Percentiles rank a stretch among this genome's conserved stretches.
phyloP scores from a whole-genome alignment of 2,113 vertebrate genomes.

The Misgurnus anguillicaudatus region DNA sequence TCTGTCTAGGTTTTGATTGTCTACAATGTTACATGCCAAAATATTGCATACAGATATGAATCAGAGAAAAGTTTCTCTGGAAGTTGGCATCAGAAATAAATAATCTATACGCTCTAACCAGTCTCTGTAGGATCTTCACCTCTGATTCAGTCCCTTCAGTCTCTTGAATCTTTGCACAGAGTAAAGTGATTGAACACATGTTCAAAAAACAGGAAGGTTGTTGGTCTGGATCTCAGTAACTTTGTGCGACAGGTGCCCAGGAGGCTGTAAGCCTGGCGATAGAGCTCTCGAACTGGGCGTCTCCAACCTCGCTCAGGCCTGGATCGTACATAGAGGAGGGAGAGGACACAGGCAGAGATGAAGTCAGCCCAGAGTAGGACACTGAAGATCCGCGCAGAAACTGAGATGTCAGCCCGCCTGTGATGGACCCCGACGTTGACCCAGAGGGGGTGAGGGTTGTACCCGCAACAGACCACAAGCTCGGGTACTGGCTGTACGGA shows the following conservation, averaged over 20 bases:
- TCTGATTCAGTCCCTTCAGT: not conserved
- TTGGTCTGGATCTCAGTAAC: conserved; percentile 66
- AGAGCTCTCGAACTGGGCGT: conserved; percentile 79
- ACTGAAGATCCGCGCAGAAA: conserved; percentile 75
- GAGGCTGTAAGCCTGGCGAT: conserved; percentile 77
- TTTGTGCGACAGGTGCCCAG: conserved; percentile 79
- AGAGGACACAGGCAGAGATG: conserved; percentile 76
- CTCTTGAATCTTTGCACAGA: not conserved
- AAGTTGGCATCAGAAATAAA: too few relatives aligned
- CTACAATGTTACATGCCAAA: conserved; percentile 1
- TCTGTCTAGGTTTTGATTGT: conserved; percentile 23
- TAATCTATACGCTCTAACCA: not conserved
- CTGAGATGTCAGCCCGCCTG: conserved; percentile 74
- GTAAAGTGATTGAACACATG: not conserved
- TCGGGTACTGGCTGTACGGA: conserved; percentile 75
- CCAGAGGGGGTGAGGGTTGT: conserved; percentile 73
- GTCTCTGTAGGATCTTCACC: not conserved
- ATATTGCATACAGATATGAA: not conserved
- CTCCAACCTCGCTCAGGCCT: conserved; percentile 70
- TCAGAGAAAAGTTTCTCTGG: not conserved
- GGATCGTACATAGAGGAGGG: conserved; percentile 78
- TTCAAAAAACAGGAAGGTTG: not conserved
- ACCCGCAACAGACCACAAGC: conserved; percentile 77
- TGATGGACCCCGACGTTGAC: conserved; percentile 71
- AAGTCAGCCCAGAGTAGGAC: conserved; percentile 75